Base-by-base conservation (phyloP, 1,140 invertebrate species). In the Adelges cooleyi region DNA sequence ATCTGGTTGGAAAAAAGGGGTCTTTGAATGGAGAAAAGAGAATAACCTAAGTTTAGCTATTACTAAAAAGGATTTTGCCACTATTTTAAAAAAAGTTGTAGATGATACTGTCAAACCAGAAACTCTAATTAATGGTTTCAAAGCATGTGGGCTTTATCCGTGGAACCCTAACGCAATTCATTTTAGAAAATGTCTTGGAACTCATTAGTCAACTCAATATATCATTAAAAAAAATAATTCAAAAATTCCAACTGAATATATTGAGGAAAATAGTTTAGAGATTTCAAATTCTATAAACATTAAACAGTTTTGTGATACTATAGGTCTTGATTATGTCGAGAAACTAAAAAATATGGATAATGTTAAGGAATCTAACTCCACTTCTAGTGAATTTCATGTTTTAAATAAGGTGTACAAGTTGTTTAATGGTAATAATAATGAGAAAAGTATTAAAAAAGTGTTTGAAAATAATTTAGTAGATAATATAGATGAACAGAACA, bases 211-310 rank as follows among this genome's bases (percentile, higher is more conserved):
- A n/a, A n/a, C n/a, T n/a, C n/a, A n/a, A n/a, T n/a, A n/a, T n/a
- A n/a, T n/a, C n/a, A n/a, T n/a, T n/a, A n/a, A n/a, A n/a, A n/a
- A n/a, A n/a, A n/a, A n/a, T n/a, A n/a, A n/a, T n/a, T n/a, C n/a
- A n/a, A n/a, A n/a, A n/a, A n/a, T n/a, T n/a, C n/a, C n/a, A 10
- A 49, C 13, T 15, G 27, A 49, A 49, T 25, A 50, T 50, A n/a
- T 2, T 50, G 48, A 9, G 23, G 15, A 9, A 27, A 25, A 25
- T 50, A 50, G n/a, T 50, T 25, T 2, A 49, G 8, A 23, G 27
- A 23, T 49, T 23, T n/a, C 0, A 73, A 75, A n/a, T 77, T 75
- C 75, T 76, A 18, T 49, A 23, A 49, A 25, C 27, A 25, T 50
- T 50, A 50, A 50, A 27, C 6, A 50, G 15, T 50, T 50, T 50